Evolutionary conservation across 1,140 invertebrate species (phyloP).

Genomic region (Eubasilissa regina): DNA sequence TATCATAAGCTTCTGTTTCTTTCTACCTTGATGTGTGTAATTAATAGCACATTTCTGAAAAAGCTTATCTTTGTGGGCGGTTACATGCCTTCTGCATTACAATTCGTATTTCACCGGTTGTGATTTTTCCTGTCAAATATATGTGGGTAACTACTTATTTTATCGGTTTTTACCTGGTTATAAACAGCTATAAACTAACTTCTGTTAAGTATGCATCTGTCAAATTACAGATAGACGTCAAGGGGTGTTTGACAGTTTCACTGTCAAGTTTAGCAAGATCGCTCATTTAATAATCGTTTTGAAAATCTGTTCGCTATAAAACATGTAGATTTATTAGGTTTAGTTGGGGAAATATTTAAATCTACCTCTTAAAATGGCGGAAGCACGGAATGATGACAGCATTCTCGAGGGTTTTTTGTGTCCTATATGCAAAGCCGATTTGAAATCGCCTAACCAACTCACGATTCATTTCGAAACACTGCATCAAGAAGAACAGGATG

Average conservation of each 20-base stretch:
- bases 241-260: conserved; percentile 31
- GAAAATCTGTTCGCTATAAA: not conserved
- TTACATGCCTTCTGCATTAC: no score
- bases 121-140: no score
- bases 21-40: no score
- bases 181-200: no score
- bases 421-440: conserved; percentile 92
- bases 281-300: not conserved
- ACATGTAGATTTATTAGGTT: not conserved
- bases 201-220: not conserved
- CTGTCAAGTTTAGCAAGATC: conserved; percentile 2
- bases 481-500: conserved; percentile 92
- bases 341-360: not conserved
- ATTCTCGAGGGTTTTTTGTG: conserved; percentile 94
- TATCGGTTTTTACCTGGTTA: no score
- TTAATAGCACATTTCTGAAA: no score
- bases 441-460: conserved; percentile 86
- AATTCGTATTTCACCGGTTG: no score
- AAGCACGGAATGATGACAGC: conserved; percentile 69
- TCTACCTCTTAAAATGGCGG: conserved; percentile 35
- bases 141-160: no score
- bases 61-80: no score
- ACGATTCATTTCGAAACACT: conserved; percentile 90
- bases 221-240: conserved; percentile 6
- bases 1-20: no score